Conservation (phyloP, 2,888 invertebrate species). For the Trachelus tabidus region DNA sequence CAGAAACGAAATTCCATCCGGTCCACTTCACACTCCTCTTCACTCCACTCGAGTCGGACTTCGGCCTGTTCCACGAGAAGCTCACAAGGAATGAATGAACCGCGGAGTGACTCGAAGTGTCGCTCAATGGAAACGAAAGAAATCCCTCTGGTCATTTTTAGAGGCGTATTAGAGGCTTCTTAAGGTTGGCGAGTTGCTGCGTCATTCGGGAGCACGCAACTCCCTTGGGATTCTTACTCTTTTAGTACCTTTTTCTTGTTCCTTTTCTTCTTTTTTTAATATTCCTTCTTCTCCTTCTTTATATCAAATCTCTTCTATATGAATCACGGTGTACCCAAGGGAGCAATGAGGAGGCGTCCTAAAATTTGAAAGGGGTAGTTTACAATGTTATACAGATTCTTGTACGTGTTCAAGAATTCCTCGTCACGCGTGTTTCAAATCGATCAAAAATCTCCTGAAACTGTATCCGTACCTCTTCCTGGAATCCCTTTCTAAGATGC, state of each 20-base stretch:
- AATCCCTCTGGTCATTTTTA: slow-evolving; percentile 58
- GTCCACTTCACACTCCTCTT: slow-evolving; percentile 43
- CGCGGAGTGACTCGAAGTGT: slow-evolving; percentile 37
- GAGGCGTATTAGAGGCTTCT: slow-evolving; percentile 29
- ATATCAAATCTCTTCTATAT: neutral
- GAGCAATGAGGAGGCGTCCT: neutral
- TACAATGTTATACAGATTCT: neutral
- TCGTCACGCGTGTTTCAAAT: slow-evolving; percentile 58
- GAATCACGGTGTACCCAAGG: neutral
- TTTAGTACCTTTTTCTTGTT: neutral
- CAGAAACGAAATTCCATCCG: slow-evolving; percentile 56
- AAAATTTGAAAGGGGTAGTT: neutral
- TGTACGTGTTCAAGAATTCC: neutral
- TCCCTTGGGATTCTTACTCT: slow-evolving; percentile 4
- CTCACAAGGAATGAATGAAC: slow-evolving; percentile 20
- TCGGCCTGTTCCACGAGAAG: neutral
- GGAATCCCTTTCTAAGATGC: neutral
- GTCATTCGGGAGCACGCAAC: slow-evolving; percentile 31
- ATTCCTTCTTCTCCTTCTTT: neutral
- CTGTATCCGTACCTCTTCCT: neutral
- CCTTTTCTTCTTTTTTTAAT: neutral
- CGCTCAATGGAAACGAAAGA: slow-evolving; percentile 50
- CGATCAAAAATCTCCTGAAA: slow-evolving; percentile 45
- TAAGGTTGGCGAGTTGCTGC: slow-evolving; percentile 23
- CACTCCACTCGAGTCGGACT: slow-evolving; percentile 46